phyloP scores from a whole-genome alignment of 2,113 vertebrate genomes.

The Eclectus roratus region DNA sequence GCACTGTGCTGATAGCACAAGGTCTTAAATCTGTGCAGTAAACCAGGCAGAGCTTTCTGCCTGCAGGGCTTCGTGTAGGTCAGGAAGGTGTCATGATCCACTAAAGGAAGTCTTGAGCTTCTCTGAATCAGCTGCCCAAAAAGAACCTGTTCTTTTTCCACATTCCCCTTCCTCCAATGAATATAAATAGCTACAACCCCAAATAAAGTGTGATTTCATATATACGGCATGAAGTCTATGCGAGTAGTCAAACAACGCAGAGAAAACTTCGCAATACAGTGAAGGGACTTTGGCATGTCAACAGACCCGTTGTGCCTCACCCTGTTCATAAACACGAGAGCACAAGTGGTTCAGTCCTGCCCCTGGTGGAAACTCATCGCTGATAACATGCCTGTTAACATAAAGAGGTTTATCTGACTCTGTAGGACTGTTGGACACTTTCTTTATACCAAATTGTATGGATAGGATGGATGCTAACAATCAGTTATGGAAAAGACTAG shows the following conservation, averaged over 20 bases:
- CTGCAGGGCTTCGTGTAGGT: background rate
- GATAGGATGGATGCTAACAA: background rate
- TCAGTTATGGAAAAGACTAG: fast-evolving
- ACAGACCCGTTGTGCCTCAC: slow-evolving; percentile 1
- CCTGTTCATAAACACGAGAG: slow-evolving; percentile 26
- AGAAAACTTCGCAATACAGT: background rate
- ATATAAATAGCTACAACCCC: background rate
- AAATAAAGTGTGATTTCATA: slow-evolving; percentile 15
- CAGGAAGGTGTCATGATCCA: background rate
- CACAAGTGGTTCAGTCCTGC: background rate
- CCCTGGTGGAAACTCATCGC: background rate
- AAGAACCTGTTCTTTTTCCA: background rate
- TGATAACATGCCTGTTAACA: background rate
- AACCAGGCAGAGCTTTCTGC: background rate
- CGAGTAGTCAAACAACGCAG: background rate
- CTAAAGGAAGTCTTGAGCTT: background rate
- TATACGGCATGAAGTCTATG: background rate
- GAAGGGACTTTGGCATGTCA: slow-evolving; percentile 16
- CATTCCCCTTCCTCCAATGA: background rate
- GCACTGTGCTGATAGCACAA: background rate
- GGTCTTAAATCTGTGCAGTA: fast-evolving
- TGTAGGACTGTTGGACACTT: background rate
- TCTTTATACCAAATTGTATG: background rate
- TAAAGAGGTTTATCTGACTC: background rate
- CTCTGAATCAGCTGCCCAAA: background rate